phyloP scores from a whole-genome alignment of 2,888 invertebrate genomes.

The Drosophila limbata region DNA sequence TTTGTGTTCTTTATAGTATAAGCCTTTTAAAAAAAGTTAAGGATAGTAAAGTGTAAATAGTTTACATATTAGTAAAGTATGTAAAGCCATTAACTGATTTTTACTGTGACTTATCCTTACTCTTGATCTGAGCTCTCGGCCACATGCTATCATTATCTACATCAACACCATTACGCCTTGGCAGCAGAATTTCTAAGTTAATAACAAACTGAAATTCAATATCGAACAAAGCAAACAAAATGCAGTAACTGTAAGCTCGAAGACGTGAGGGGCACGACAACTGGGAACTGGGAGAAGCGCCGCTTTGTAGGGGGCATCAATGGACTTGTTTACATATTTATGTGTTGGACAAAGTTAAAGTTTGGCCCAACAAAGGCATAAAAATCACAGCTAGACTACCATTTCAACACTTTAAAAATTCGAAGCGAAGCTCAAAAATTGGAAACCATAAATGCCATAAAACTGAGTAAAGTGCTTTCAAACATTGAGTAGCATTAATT shows the following conservation, averaged over 20 bases:
- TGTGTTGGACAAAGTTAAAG: conserved; percentile 42
- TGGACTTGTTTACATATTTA: conserved; percentile 72
- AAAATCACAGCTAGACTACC: conserved; percentile 63
- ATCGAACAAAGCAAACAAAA: conserved; percentile 27
- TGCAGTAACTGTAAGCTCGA: conserved; percentile 16
- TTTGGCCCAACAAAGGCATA: conserved; percentile 36
- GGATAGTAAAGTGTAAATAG: too few species aligned
- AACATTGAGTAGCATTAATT: conserved; percentile 43
- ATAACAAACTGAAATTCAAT: conserved; percentile 65
- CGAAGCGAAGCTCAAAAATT: conserved; percentile 19
- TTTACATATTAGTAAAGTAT: too few species aligned
- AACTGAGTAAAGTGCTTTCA: conserved; percentile 51
- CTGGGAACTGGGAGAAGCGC: conserved; percentile 6
- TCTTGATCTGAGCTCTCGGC: background rate
- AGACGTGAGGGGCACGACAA: conserved; percentile 11
- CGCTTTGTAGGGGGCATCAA: conserved; percentile 27
- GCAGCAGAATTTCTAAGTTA: conserved; percentile 35
- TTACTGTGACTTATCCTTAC: background rate
- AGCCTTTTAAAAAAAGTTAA: too few species aligned
- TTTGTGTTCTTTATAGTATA: background rate
- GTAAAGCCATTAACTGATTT: too few species aligned
- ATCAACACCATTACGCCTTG: conserved; percentile 13
- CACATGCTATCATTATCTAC: conserved; percentile 18
- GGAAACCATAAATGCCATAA: conserved; percentile 63
- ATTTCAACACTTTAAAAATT: conserved; percentile 68